These are phyloP conservation scores for Caenorhabditis auriculariae DNA, from an alignment of 2,888 invertebrate genomes.

Conservation along the genomic window DNA sequence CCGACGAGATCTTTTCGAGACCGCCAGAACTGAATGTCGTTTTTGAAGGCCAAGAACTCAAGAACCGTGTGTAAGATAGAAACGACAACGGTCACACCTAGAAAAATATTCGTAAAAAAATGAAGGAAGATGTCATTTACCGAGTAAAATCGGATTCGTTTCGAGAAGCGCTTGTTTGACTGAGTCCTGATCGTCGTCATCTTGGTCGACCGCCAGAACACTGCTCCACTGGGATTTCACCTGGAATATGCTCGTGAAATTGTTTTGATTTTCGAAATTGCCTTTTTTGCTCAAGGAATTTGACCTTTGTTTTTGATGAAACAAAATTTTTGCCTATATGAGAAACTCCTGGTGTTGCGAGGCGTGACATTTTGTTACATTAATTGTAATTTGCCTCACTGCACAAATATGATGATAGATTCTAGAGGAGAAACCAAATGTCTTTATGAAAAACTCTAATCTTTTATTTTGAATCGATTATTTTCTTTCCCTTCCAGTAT, in stretches of 20 bases:
- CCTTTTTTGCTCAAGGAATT: too few species aligned
- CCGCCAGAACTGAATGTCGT: slow-evolving; percentile 99
- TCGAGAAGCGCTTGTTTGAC: slow-evolving; percentile 85
- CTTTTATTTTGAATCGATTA: too few species aligned
- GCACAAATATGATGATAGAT: too few species aligned
- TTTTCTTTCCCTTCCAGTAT: too few species aligned
- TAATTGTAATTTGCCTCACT: too few species aligned
- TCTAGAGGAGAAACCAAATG: too few species aligned
- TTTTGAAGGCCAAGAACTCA: slow-evolving; percentile 97
- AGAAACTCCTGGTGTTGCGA: too few species aligned
- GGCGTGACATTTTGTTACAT: too few species aligned
- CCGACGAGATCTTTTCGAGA: slow-evolving; percentile 87
- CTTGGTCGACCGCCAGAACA: slow-evolving; percentile 67
- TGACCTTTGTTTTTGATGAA: too few species aligned
- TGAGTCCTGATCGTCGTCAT: slow-evolving; percentile 71
- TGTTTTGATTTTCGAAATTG: not conserved
- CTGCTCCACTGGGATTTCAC: slow-evolving; percentile 57
- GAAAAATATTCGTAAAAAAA: not conserved
- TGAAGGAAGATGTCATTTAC: slow-evolving; percentile 20
- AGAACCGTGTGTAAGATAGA: slow-evolving; percentile 95
- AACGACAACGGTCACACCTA: slow-evolving; percentile 80
- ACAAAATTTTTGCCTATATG: too few species aligned
- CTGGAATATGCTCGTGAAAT: too few species aligned
- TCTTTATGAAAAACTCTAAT: too few species aligned
- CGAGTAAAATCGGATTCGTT: slow-evolving; percentile 92